Evolutionary conservation across 2,797 vertebrate genomes (phyloP).

Genomic region (Phataginus tricuspis): DNA sequence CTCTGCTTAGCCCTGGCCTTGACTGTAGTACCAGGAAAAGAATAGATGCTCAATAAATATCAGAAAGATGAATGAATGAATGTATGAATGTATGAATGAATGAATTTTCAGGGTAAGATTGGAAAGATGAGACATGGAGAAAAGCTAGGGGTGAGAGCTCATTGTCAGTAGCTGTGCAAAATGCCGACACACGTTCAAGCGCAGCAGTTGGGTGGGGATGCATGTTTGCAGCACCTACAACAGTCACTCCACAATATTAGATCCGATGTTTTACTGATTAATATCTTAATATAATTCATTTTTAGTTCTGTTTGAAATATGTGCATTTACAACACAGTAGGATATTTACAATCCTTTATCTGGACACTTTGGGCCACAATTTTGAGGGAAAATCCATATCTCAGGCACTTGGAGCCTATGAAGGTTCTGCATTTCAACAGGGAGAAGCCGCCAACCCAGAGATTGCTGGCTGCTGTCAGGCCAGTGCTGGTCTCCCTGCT

Average conservation of each 20-base stretch:
- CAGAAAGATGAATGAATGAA: neutral
- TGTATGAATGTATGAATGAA: neutral
- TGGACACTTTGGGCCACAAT: neutral
- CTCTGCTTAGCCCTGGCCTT: neutral
- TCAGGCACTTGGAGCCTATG: neutral
- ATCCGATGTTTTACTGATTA: neutral
- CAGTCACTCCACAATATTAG: neutral
- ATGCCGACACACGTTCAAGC: neutral
- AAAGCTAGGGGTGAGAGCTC: neutral
- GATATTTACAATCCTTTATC: neutral
- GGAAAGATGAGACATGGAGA: neutral
- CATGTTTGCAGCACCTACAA: neutral
- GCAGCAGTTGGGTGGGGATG: neutral
- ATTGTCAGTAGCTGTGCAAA: neutral
- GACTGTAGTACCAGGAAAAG: neutral
- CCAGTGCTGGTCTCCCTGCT: neutral
- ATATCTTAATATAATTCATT: neutral
- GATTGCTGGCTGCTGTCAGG: rapidly evolving
- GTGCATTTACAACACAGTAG: neutral
- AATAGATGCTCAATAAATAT: neutral
- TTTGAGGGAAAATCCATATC: neutral
- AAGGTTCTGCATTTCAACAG: neutral
- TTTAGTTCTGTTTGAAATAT: neutral
- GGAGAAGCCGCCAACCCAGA: too few relatives aligned
- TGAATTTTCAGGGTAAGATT: neutral